phyloP scores from a whole-genome alignment of 2,888 invertebrate genomes.

The Rutpela maculata region DNA sequence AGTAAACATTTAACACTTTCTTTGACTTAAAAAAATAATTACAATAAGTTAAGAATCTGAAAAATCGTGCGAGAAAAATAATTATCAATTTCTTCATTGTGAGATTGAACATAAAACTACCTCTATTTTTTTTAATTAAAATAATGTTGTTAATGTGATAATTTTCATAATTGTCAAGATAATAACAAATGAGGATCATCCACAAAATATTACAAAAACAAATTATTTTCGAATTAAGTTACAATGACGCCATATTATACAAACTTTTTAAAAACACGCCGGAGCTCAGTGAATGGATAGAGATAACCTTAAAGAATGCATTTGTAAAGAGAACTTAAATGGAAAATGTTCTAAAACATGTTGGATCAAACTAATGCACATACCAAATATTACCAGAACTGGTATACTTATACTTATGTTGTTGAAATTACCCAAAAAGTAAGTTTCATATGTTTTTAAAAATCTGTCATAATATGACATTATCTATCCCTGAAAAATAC shows the following conservation, averaged over 20 bases:
- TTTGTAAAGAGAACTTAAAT: neutral
- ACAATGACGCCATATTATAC: neutral
- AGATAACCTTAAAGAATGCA: neutral
- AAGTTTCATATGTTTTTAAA: neutral
- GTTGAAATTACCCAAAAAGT: neutral
- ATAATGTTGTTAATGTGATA: neutral
- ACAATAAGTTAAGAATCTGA: too few relatives aligned
- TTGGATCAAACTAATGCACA: neutral
- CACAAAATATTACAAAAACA: neutral
- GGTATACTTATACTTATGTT: neutral
- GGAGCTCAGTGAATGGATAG: neutral
- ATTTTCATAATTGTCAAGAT: conserved; percentile 22
- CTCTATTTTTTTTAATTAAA: too few relatives aligned
- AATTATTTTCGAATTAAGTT: neutral
- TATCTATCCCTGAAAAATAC: too few relatives aligned
- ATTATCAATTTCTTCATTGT: too few relatives aligned
- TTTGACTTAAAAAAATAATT: too few relatives aligned
- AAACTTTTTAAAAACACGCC: neutral
- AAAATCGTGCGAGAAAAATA: too few relatives aligned
- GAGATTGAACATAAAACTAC: neutral
- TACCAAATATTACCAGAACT: neutral
- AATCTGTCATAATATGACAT: neutral
- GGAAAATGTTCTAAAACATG: neutral
- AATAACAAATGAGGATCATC: neutral
- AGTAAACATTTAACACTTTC: too few relatives aligned